Evolutionary conservation across 1,140 invertebrate genomes (phyloP), one percentile per base, ranked within the genome.

Genomic region (Bombus soroeensis): DNA sequence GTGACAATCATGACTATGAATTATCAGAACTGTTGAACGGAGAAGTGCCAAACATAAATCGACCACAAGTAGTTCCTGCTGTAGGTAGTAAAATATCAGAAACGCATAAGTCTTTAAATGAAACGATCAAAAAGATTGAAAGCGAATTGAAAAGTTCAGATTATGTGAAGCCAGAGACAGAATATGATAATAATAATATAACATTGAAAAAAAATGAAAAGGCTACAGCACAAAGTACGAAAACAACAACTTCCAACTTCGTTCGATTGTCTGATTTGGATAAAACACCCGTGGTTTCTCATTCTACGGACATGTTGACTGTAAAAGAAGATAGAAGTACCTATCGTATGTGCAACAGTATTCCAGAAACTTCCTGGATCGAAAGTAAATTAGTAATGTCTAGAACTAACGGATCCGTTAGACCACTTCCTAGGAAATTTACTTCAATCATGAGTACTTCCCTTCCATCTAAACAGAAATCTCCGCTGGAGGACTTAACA

Each of bases 341-440:
- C 0, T 92, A 94, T 77, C 93, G 95, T 1, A 95, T 96, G 95
- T 95, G 94, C 53, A 94, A 90, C 59, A 96, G 94, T 93, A 96
- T 97, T 85, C 96, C 96, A 5, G 97, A 97, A 88, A 96, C 96
- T 72, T 96, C 96, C 13, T 96, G 96, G 96, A 96, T 96, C 71
- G 96, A 96, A 76, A 97, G 96, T 87, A 96, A 96, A 82, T 94
- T 97, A 86, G 94, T 96, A 22, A 96, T 96, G 95, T 96, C 95
- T 37, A 95, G 96, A 18, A 96, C 96, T 3, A 96, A 95, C 5
- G 96, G 95, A 22, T 91, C 93, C 0, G 71, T 93, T 0, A 92
- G 93, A 64, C 91, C 90, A 9, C 43, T 93, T 2, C 82, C 92
- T 1, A 92, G 93, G 9, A 95, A 94, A 77, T 92, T 94, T 10